A percentile compares a stretch with the other conserved stretches of the same genome.
Conservation (phyloP, 2,888 invertebrate genomes). For the Sepioteuthis lessoniana region DNA sequence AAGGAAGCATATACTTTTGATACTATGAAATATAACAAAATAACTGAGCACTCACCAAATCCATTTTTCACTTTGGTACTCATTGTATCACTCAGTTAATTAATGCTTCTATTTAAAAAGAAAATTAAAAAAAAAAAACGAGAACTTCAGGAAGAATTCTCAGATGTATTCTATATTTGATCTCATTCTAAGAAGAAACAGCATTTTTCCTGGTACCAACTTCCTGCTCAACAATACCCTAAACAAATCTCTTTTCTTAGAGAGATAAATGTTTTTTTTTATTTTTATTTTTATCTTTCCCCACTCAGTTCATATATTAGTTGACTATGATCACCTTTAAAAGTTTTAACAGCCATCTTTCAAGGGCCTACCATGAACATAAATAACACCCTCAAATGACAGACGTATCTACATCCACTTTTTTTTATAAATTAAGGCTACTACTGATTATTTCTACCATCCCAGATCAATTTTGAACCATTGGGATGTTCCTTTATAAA, state of each 20-base stretch:
- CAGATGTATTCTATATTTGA: neutral
- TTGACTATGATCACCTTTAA: too few species aligned
- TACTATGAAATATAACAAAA: neutral
- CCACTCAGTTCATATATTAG: too few species aligned
- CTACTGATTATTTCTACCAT: neutral
- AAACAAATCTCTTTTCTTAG: too few species aligned
- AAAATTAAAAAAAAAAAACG: too few species aligned
- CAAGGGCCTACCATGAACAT: too few species aligned
- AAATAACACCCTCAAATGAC: too few species aligned
- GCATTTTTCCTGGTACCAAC: too few species aligned
- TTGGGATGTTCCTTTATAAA: neutral
- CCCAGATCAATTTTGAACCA: neutral
- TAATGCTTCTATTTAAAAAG: neutral
- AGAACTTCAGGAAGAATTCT: neutral
- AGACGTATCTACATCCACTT: too few species aligned
- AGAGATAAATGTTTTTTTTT: too few species aligned
- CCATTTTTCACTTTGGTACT: neutral
- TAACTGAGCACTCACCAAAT: neutral
- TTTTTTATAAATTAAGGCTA: neutral
- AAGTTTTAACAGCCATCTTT: too few species aligned
- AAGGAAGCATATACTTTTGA: constrained; percentile 17
- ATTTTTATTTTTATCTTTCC: too few species aligned
- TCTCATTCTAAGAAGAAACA: neutral
- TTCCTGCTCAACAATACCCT: too few species aligned
- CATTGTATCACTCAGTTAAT: neutral